These are phyloP conservation scores for Apomyelois bistriatella DNA, from an alignment of 2,888 invertebrate species.

Conservation along the genomic window DNA sequence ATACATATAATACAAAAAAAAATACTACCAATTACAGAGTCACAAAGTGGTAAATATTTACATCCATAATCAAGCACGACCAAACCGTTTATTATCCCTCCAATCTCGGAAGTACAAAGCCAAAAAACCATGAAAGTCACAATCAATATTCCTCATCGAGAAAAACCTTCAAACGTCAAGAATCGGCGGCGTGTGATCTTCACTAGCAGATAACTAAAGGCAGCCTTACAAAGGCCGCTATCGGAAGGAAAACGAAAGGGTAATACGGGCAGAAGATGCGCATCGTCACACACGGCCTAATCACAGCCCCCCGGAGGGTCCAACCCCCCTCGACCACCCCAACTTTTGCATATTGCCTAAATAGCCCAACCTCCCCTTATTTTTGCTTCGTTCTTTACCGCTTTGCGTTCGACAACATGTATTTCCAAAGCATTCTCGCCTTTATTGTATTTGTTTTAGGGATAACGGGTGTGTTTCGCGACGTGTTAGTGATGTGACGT, in stretches of 20 bases:
- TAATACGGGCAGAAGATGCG: slow-evolving; percentile 80
- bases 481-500: slow-evolving; percentile 49
- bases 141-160: slow-evolving; percentile 42
- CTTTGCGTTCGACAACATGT: slow-evolving; percentile 25
- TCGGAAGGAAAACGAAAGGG: slow-evolving; percentile 80
- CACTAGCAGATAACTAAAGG: slow-evolving; percentile 58
- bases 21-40: no score
- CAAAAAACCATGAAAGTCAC: slow-evolving; percentile 2
- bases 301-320: slow-evolving; percentile 47
- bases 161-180: slow-evolving; percentile 48
- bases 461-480: slow-evolving; percentile 23
- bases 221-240: slow-evolving; percentile 69
- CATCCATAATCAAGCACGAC: neutral
- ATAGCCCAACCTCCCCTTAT: slow-evolving; percentile 62
- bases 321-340: slow-evolving; percentile 48
- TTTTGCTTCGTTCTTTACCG: slow-evolving; percentile 49
- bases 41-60: no score
- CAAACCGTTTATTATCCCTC: neutral
- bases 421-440: slow-evolving; percentile 32
- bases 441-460: slow-evolving; percentile 28
- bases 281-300: slow-evolving; percentile 79
- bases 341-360: slow-evolving; percentile 78
- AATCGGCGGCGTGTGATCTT: slow-evolving; percentile 67
- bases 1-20: no score
- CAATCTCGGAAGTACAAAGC: neutral